These are phyloP conservation scores for Leucoraja erinaceus DNA, from an alignment of 2,113 vertebrate genomes.

Conservation along the genomic window DNA sequence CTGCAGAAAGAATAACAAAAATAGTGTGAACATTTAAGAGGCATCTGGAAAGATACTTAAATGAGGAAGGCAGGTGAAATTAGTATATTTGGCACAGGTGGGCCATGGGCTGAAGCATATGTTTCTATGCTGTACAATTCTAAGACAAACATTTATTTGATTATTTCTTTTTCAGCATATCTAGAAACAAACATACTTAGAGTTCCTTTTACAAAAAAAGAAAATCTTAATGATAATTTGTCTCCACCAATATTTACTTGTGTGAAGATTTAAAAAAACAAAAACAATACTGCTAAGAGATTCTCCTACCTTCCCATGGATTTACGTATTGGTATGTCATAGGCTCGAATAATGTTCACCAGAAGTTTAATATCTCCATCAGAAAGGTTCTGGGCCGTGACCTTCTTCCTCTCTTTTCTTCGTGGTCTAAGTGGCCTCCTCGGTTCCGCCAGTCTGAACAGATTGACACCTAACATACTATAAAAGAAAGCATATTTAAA, in stretches of 20 bases:
- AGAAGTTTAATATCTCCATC: constrained; percentile 87
- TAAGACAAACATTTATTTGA: not conserved
- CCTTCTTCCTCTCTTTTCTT: constrained; percentile 90
- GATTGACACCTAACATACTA: constrained; percentile 80
- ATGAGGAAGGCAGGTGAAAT: too few relatives aligned
- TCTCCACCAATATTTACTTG: not conserved
- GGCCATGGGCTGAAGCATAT: too few relatives aligned
- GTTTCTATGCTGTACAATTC: too few relatives aligned
- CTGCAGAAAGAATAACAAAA: constrained; percentile 59
- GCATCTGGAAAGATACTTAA: not conserved
- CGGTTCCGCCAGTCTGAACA: constrained; percentile 86
- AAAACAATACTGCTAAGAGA: not conserved
- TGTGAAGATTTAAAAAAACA: not conserved
- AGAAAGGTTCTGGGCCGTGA: constrained; percentile 84
- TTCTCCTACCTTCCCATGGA: constrained; percentile 58
- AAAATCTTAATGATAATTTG: not conserved
- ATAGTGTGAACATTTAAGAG: not conserved
- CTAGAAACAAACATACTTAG: not conserved
- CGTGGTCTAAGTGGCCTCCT: constrained; percentile 84
- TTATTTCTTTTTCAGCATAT: not conserved
- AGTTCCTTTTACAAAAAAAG: not conserved
- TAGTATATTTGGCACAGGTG: too few relatives aligned
- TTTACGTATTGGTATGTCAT: constrained; percentile 80
- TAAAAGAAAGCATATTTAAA: not conserved
- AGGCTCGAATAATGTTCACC: constrained; percentile 81